Conservation (phyloP, 2,888 invertebrate genomes). For the Dicroscelio sp. region DNA sequence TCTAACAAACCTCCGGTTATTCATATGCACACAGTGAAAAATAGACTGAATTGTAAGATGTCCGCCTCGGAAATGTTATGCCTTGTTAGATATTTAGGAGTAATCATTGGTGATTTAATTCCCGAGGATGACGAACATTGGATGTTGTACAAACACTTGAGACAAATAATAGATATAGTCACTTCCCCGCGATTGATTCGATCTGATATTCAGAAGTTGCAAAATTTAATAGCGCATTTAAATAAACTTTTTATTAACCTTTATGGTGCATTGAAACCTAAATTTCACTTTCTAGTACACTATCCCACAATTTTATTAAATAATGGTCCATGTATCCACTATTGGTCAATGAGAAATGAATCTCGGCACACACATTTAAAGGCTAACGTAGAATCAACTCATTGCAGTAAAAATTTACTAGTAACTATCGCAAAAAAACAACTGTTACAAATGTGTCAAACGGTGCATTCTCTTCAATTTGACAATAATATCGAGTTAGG, state of each 20-base stretch:
- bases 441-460: conserved; percentile 44
- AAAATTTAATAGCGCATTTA: conserved; percentile 21
- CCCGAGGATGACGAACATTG: conserved; percentile 59
- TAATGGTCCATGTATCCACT: conserved; percentile 52
- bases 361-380: conserved; percentile 41
- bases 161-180: conserved; percentile 65
- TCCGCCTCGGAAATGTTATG: conserved; percentile 50
- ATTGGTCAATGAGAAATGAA: conserved; percentile 56
- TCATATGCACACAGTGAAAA: conserved; percentile 20
- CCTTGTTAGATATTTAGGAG: conserved; percentile 55
- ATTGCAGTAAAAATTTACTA: conserved; percentile 32
- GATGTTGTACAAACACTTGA: conserved; percentile 60
- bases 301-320: conserved; percentile 47
- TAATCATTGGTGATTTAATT: conserved; percentile 58
- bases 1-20: conserved; percentile 58
- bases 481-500: conserved; percentile 2
- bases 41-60: conserved; percentile 41
- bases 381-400: conserved; percentile 33
- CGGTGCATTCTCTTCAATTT: conserved; percentile 9
- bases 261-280: conserved; percentile 46
- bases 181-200: conserved; percentile 57
- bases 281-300: conserved; percentile 38
- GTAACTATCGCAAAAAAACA: conserved; percentile 50
- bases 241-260: conserved; percentile 26
- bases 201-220: conserved; percentile 34